A percentile compares a stretch with the other conserved stretches of the same genome.
Conservation (phyloP, 1,140 invertebrate genomes). For the Drosophila yakuba region DNA sequence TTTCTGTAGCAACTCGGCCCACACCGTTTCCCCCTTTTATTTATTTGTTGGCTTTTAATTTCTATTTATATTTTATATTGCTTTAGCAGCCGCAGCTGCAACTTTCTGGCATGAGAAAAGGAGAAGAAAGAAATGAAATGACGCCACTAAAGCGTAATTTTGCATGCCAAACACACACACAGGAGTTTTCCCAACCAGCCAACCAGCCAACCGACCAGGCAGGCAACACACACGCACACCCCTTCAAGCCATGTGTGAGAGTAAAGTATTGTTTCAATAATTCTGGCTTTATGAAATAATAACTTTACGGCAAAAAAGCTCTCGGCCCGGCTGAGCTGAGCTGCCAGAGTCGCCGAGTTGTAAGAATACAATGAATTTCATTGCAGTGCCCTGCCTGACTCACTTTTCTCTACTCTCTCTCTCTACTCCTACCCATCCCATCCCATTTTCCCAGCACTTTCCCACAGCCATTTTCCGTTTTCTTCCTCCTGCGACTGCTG, state of each 20-base stretch:
- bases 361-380: slow-evolving; percentile 80
- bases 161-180: slow-evolving; percentile 63
- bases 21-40: slow-evolving; percentile 43
- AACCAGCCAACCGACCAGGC: background rate
- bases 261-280: slow-evolving; percentile 84
- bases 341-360: slow-evolving; percentile 63
- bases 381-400: slow-evolving; percentile 27
- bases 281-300: slow-evolving; percentile 84
- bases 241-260: slow-evolving; percentile 58
- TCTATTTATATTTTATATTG: slow-evolving; percentile 81
- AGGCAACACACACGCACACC: background rate
- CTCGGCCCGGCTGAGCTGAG: slow-evolving; percentile 57
- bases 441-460: slow-evolving; percentile 15
- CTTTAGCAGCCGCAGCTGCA: slow-evolving; percentile 71
- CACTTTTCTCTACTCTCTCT: background rate
- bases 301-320: slow-evolving; percentile 76
- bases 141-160: slow-evolving; percentile 81
- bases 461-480: background rate
- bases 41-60: slow-evolving; percentile 80
- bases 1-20: slow-evolving; percentile 19
- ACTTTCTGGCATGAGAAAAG: slow-evolving; percentile 53
- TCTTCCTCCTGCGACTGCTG: slow-evolving; percentile 3
- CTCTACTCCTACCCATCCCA: background rate
- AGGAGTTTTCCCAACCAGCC: slow-evolving; percentile 17
- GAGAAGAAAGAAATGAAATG: slow-evolving; percentile 48